Evolutionary conservation across 2,888 invertebrate species (phyloP).

Genomic region (Leptinotarsa peninsularis): DNA sequence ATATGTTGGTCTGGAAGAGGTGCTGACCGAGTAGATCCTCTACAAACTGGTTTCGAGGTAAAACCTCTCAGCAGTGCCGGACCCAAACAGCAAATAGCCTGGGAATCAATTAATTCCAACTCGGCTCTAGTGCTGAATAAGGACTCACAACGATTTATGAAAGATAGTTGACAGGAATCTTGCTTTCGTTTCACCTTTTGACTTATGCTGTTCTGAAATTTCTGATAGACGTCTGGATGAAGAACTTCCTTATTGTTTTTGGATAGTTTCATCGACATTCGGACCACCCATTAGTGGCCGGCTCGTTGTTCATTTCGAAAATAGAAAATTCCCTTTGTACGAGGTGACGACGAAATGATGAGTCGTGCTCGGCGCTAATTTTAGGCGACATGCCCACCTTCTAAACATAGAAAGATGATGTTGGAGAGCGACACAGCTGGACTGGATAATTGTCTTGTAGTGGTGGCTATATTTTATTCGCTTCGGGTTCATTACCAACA

Average conservation of each 20-base stretch:
- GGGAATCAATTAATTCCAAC: too few species aligned
- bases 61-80: too few species aligned
- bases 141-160: too few species aligned
- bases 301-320: constrained; percentile 52
- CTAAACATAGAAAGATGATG: constrained; percentile 30
- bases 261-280: constrained; percentile 60
- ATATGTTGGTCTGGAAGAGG: too few species aligned
- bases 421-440: constrained; percentile 24
- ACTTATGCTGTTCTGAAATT: too few species aligned
- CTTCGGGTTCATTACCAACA: constrained; percentile 22
- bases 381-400: constrained; percentile 35
- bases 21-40: too few species aligned
- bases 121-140: too few species aligned
- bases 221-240: constrained; percentile 49
- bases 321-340: constrained; percentile 53
- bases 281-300: constrained; percentile 62
- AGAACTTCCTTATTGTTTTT: constrained; percentile 60
- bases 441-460: constrained; percentile 31
- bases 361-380: constrained; percentile 48
- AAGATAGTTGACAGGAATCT: too few species aligned
- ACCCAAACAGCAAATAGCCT: too few species aligned
- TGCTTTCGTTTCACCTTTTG: too few species aligned
- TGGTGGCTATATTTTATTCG: constrained; percentile 22
- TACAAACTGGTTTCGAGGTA: too few species aligned
- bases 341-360: constrained; percentile 59